Conservation (phyloP, 2,113 vertebrate species). For the Lota lota region DNA sequence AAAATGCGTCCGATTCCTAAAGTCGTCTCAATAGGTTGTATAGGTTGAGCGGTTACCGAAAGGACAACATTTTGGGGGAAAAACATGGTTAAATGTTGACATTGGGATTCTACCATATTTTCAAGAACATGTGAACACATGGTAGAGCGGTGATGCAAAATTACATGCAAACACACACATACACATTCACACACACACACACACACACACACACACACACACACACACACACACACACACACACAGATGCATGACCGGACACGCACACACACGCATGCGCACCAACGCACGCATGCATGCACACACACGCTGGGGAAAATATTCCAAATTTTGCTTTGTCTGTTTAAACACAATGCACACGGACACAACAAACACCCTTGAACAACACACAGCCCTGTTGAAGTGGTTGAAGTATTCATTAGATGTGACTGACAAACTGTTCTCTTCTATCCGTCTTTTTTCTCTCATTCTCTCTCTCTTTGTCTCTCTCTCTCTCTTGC, state of each 20-base stretch:
- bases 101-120: no score
- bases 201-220: constrained; percentile 9
- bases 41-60: no score
- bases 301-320: background rate
- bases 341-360: background rate
- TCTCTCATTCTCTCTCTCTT: no score
- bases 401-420: constrained; percentile 19
- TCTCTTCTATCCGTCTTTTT: no score
- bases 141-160: no score
- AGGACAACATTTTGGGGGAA: no score
- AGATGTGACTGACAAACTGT: constrained; percentile 44
- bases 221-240: constrained; percentile 20
- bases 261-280: constrained; percentile 11
- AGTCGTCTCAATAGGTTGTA: no score
- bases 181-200: constrained; percentile 17
- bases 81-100: no score
- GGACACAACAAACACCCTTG: background rate
- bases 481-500: no score
- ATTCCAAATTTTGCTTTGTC: no score
- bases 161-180: background rate
- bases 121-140: no score
- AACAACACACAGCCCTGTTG: background rate
- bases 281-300: constrained; percentile 3
- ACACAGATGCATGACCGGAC: constrained; percentile 13
- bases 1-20: no score